Percentiles rank a stretch among this genome's conserved stretches.
Evolutionary conservation across 2,113 vertebrate species (phyloP).

Genomic region (Ptyas mucosa): DNA sequence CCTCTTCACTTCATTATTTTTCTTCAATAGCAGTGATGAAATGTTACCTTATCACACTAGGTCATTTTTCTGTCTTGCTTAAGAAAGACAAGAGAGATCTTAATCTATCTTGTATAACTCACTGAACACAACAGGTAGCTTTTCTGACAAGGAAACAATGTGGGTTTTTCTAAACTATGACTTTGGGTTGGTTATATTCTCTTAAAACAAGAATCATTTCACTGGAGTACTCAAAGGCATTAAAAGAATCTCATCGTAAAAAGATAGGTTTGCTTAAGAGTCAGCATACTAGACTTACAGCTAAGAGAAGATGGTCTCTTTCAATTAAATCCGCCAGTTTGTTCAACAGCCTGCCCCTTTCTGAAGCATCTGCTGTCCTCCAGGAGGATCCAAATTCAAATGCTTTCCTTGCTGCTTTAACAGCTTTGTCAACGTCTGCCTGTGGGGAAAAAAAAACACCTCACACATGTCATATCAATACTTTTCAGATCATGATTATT

Average conservation of each 20-base stretch:
- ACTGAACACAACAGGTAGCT: not conserved
- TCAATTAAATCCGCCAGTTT: constrained; percentile 84
- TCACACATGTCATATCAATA: not conserved
- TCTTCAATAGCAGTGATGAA: not conserved
- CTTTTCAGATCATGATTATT: not conserved
- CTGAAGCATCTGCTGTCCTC: constrained; percentile 86
- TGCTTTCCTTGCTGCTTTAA: constrained; percentile 80
- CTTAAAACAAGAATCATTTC: not conserved
- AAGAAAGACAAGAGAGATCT: not conserved
- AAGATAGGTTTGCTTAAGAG: not conserved
- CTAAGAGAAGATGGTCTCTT: constrained; percentile 76
- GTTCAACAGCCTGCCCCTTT: constrained; percentile 75
- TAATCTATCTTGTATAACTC: not conserved
- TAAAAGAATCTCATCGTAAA: not conserved
- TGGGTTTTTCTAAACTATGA: not conserved
- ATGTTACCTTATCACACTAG: not conserved
- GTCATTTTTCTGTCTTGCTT: not conserved
- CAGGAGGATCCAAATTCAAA: constrained; percentile 83
- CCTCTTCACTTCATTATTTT: not conserved
- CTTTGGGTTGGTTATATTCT: not conserved
- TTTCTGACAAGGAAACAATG: not conserved
- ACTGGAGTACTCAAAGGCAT: not conserved
- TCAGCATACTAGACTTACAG: constrained; percentile 68
- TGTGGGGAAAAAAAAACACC: constrained; percentile 33
- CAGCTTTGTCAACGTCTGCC: constrained; percentile 82